Base-by-base conservation (phyloP, 2,888 invertebrate genomes). In the Tipula confusa region DNA sequence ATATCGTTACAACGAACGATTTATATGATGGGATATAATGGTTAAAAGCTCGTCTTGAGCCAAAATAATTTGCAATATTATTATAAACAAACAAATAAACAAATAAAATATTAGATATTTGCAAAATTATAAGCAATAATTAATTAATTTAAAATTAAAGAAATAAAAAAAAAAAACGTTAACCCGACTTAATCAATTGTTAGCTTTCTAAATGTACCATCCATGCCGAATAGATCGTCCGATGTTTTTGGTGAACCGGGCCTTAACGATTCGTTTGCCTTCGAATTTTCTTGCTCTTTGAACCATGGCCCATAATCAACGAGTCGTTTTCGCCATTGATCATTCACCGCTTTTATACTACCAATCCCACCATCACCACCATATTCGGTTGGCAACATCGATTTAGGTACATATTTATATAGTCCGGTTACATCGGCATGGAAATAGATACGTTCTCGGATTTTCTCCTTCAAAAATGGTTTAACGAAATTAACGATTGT, bases 401-500 rank as follows among this genome's bases (percentile, higher is more conserved):
- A 95, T 87, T 93, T 93, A 0, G 96, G 96, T 84, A 97, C 91
- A 86, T 93, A 92, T 87, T 96, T 93, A 89, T 95, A 94, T 7
- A 97, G 91, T 13, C 94, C 93, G 85, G 94, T 94, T 85, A 94
- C 88, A 85, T 93, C 93, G 64, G 93, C 93, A 88, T 96, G 96
- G 84, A 96, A 93, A 89, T 93, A 93, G 87, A 96, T 95, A 86
- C 96, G 93, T 87, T 94, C 94, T 87, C 94, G 93, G 86, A 96
- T 95, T 91, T 96, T 96, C 88, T 96, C 96, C 89, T 95, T 96
- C 85, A 96, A 91, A 90, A 96, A 95, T 0, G 96, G 96, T 88
- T 95, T 95, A 28, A 95, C 95, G 88, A 96, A 95, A 87, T 94
- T 95, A 86, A 95, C 93, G 85, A 96, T 96, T 85, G 95, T 95